phyloP scores from a whole-genome alignment of 2,113 vertebrate genomes.

The Callipepla squamata region DNA sequence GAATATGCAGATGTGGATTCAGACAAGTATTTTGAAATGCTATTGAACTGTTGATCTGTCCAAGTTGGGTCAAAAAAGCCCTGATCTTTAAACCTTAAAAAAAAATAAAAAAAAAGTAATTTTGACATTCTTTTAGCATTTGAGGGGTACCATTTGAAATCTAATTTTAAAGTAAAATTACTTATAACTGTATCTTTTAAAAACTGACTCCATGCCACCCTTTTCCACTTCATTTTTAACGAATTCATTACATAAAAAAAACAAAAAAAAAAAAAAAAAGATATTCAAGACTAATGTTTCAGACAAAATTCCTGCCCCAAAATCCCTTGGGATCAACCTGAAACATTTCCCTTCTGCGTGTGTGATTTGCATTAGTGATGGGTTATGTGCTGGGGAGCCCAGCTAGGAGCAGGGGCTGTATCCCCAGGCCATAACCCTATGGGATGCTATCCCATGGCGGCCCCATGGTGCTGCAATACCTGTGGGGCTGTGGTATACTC shows the following conservation, averaged over 20 bases:
- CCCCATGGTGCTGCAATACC: not conserved
- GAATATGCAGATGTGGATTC: not conserved
- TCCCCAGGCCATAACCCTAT: rapidly evolving
- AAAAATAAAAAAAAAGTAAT: not conserved
- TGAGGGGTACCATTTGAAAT: not conserved
- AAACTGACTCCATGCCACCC: not conserved
- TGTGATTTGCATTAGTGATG: not conserved
- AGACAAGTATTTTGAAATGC: not conserved
- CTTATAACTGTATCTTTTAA: not conserved
- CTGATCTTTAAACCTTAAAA: not conserved
- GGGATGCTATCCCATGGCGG: not conserved
- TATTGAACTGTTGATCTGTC: not conserved
- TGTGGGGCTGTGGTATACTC: not conserved
- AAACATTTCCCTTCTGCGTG: not conserved
- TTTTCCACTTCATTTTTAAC: not conserved
- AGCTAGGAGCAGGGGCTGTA: not conserved
- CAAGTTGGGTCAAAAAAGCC: not conserved
- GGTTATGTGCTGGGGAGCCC: not conserved
- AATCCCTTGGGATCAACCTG: not conserved
- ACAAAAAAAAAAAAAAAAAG: not conserved
- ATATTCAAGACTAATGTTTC: not conserved
- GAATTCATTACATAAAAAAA: not conserved
- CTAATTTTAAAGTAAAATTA: not conserved
- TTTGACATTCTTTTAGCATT: not conserved
- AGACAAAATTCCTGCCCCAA: not conserved